Evolutionary conservation across 2,797 vertebrate genomes (phyloP).

Genomic region (Tinamus major): DNA sequence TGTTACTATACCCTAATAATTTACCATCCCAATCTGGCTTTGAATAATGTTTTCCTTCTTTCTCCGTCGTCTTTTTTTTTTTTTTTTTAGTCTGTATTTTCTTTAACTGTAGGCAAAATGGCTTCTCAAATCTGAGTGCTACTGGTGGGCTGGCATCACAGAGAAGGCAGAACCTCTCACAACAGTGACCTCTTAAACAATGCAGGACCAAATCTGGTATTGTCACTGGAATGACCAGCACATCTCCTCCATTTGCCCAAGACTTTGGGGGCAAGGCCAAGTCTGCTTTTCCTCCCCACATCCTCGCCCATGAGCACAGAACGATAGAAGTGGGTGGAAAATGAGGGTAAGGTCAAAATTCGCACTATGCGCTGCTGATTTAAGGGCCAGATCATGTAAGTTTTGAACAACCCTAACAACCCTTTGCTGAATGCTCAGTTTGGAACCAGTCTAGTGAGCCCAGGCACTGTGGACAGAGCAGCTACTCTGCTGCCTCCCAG

Average conservation of each 20-base stretch:
- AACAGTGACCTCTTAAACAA: neutral
- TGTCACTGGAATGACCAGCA: neutral
- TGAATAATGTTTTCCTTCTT: neutral
- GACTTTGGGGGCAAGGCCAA: neutral
- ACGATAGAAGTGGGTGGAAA: conserved; percentile 13
- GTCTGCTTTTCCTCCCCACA: conserved; percentile 1
- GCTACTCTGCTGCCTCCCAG: neutral
- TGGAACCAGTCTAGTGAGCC: neutral
- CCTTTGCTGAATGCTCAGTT: neutral
- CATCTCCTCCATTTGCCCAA: neutral
- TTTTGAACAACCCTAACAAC: neutral
- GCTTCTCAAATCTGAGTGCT: neutral
- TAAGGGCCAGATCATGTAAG: neutral
- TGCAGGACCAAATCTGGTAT: neutral
- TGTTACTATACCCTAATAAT: neutral
- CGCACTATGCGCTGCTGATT: neutral
- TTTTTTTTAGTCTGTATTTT: neutral
- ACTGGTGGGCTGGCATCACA: accelerated
- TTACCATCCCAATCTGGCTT: neutral
- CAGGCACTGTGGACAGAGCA: neutral
- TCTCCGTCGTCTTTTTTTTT: too few relatives aligned
- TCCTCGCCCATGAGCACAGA: conserved; percentile 2
- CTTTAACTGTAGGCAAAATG: neutral
- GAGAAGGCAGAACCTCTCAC: neutral
- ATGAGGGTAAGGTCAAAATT: conserved; percentile 22